Evolutionary conservation across 2,797 vertebrate genomes (phyloP).

Genomic region (Chelon auratus): DNA sequence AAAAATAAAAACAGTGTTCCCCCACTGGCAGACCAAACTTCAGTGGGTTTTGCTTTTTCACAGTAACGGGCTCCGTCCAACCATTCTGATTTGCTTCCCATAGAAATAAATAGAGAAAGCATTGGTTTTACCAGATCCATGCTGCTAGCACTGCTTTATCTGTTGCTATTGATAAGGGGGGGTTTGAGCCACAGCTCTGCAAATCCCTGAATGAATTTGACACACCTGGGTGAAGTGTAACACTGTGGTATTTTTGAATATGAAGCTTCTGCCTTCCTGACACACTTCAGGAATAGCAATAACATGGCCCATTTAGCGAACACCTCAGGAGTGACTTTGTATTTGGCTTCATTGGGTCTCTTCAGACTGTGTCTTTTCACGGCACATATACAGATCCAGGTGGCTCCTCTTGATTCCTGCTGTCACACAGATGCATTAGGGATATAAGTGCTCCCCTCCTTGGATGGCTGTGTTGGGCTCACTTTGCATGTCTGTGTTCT

Average conservation of each 20-base stretch:
- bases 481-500: conserved; percentile 43
- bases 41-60: background rate
- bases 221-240: conserved; percentile 58
- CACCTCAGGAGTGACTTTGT: conserved; percentile 18
- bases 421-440: conserved; percentile 1
- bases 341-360: conserved; percentile 10
- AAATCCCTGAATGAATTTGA: conserved; percentile 29
- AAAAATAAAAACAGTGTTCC: no score
- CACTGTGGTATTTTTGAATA: conserved; percentile 56
- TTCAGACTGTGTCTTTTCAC: background rate
- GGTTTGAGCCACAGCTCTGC: background rate
- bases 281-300: conserved; percentile 65
- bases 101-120: background rate
- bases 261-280: conserved; percentile 43
- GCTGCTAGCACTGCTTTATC: background rate
- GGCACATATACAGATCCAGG: background rate
- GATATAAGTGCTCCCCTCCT: conserved; percentile 12
- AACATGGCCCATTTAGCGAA: conserved; percentile 57
- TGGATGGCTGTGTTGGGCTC: background rate
- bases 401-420: conserved; percentile 23
- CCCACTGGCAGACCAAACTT: no score
- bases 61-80: background rate
- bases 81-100: background rate
- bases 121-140: background rate
- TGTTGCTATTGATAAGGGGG: background rate